Percentiles rank a stretch among this genome's conserved stretches.
Evolutionary conservation across 2,888 invertebrate species (phyloP).

Genomic region (Willowsia nigromaculata): DNA sequence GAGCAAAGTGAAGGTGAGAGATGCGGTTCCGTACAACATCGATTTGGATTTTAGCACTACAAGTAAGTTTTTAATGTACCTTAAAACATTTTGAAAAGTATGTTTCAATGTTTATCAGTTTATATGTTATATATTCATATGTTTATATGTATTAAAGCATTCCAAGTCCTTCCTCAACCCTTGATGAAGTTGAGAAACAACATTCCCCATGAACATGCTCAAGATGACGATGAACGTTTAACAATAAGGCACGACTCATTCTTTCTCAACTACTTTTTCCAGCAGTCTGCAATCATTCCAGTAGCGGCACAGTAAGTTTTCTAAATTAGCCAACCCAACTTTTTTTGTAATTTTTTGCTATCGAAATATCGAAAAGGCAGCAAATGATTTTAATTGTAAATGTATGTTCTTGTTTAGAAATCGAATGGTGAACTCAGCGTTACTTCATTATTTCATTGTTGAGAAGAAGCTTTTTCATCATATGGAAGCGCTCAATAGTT

Average conservation of each 20-base stretch:
- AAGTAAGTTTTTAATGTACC: constrained; percentile 36
- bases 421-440: constrained; percentile 73
- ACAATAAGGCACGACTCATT: constrained; percentile 50
- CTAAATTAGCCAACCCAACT: too few species aligned
- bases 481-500: constrained; percentile 74
- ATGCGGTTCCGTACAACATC: constrained; percentile 58
- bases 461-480: constrained; percentile 76
- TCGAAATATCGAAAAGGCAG: too few species aligned
- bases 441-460: constrained; percentile 76
- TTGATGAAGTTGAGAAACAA: not conserved
- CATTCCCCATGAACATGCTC: not conserved
- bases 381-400: too few species aligned
- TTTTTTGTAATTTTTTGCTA: too few species aligned
- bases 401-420: too few species aligned
- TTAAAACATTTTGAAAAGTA: too few species aligned
- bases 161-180: constrained; percentile 38
- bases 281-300: constrained; percentile 73
- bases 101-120: too few species aligned
- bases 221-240: not conserved
- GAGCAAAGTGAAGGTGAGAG: constrained; percentile 61
- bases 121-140: too few species aligned
- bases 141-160: constrained; percentile 7
- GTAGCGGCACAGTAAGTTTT: constrained; percentile 70
- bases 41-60: constrained; percentile 29
- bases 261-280: constrained; percentile 71